Base-by-base conservation (phyloP, 2,888 invertebrate genomes). In the Mycalesis mineus region DNA sequence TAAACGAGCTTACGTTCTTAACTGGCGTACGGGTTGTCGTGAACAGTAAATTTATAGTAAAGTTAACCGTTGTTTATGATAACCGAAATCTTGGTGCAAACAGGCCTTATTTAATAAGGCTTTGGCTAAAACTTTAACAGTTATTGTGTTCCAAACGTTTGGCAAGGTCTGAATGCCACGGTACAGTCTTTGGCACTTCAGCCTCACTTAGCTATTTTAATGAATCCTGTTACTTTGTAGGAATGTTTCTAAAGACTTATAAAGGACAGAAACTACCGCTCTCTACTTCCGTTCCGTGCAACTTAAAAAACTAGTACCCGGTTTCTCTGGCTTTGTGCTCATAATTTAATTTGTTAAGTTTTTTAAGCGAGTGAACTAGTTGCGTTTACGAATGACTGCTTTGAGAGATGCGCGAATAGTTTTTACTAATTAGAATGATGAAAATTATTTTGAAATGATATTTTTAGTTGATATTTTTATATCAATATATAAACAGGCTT, bases 151-250 rank as follows among this genome's bases (percentile, higher is more conserved):
- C 0, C 31, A 33, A 47, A 47, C 6, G 15, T 8, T 13, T 29
- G 14, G 4, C 7, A 5, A n/a, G n/a, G 44, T 45, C 13, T 44
- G 17, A 49, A 51, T 36, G 28, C 9, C 15, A 13, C 42, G 36
- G 37, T 9, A 13, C 33, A 2, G 47, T 47, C 47, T 47, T 45
- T 9, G 33, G 17, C 41, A 51, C 44, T 55, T 53, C 13, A 57
- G 50, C 51, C 40, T 47, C 45, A 50, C 58, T 59, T 55, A 55
- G 57, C 57, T 62, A 60, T 62, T 76, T 74, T 78, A 69, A 68
- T 68, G 76, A 77, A 74, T 70, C 67, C 70, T 68, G 71, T 70
- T 67, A 57, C 59, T 57, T 57, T 59, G 68, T 57, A 62, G 62
- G 58, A 64, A 63, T 62, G 58, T 65, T 62, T 62, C 62, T 52